A percentile compares a stretch with the other conserved stretches of the same genome.
These are phyloP conservation scores for Octonoba sinensis DNA, from an alignment of 2,888 invertebrate genomes.

Conservation along the genomic window DNA sequence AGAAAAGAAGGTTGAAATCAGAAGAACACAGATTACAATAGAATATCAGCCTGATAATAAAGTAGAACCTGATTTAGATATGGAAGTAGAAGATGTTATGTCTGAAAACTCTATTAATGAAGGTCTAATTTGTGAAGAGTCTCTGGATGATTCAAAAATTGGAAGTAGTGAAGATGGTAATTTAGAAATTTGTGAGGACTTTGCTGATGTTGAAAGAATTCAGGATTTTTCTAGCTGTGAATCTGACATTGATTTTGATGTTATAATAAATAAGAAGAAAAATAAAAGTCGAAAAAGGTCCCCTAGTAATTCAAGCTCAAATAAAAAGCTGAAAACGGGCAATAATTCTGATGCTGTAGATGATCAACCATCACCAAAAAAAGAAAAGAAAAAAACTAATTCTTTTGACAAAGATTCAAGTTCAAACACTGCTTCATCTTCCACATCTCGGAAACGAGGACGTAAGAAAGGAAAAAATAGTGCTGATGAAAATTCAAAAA, in stretches of 20 bases:
- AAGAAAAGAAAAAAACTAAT: conserved; percentile 49
- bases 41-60: too few relatives aligned
- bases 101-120: conserved; percentile 18
- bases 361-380: conserved; percentile 50
- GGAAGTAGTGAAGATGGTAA: conserved; percentile 12
- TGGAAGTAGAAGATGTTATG: conserved; percentile 9
- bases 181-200: conserved; percentile 12
- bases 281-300: conserved; percentile 26
- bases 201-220: background rate
- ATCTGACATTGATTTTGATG: conserved; percentile 69
- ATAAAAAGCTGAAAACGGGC: conserved; percentile 19
- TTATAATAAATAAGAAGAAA: conserved; percentile 50
- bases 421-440: conserved; percentile 2
- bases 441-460: conserved; percentile 26
- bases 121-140: conserved; percentile 37
- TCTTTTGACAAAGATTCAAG: conserved; percentile 28
- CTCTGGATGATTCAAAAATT: conserved; percentile 19
- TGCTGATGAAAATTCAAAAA: conserved; percentile 42
- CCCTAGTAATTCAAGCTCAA: background rate
- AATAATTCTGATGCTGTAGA: conserved; percentile 27
- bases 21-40: too few relatives aligned
- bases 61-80: background rate
- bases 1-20: too few relatives aligned
- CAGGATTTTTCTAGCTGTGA: conserved; percentile 71
- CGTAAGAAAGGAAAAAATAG: conserved; percentile 52